Evolutionary conservation across 2,888 invertebrate species (phyloP).

Genomic region (Luperina nickerlii): DNA sequence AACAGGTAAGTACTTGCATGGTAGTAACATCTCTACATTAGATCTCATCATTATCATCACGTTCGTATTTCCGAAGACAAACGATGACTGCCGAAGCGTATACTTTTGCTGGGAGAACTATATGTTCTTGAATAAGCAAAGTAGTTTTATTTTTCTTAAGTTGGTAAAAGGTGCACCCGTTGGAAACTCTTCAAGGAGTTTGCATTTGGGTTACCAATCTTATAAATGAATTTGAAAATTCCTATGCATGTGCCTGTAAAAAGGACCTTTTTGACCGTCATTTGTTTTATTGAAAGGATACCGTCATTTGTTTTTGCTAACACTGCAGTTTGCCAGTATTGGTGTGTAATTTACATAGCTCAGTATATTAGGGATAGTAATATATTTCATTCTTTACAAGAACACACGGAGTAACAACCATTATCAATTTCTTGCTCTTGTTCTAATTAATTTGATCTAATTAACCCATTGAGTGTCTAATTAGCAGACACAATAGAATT

Average conservation of each 20-base stretch:
- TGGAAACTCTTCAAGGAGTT: not conserved
- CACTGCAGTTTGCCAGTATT: not conserved
- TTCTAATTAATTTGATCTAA: too few relatives aligned
- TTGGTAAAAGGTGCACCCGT: not conserved
- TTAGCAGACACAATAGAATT: too few relatives aligned
- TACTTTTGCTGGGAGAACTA: not conserved
- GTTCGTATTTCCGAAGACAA: not conserved
- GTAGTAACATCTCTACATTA: not conserved
- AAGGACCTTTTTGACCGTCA: conserved; percentile 1
- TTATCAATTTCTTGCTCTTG: too few relatives aligned
- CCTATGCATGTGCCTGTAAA: not conserved
- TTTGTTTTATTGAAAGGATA: not conserved
- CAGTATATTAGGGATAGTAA: not conserved
- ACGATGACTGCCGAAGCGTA: too few relatives aligned
- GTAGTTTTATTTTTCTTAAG: not conserved
- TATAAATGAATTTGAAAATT: not conserved
- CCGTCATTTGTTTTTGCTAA: conserved; percentile 6
- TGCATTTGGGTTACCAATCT: not conserved
- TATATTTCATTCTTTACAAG: not conserved
- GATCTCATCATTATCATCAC: not conserved
- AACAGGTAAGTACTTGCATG: not conserved
- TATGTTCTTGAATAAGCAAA: not conserved
- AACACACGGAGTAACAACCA: too few relatives aligned
- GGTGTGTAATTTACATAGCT: not conserved
- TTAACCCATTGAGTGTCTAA: too few relatives aligned